Evolutionary conservation across 2,797 vertebrate species (phyloP), one percentile per base, ranked within the genome.

Genomic region (Helarctos malayanus): DNA sequence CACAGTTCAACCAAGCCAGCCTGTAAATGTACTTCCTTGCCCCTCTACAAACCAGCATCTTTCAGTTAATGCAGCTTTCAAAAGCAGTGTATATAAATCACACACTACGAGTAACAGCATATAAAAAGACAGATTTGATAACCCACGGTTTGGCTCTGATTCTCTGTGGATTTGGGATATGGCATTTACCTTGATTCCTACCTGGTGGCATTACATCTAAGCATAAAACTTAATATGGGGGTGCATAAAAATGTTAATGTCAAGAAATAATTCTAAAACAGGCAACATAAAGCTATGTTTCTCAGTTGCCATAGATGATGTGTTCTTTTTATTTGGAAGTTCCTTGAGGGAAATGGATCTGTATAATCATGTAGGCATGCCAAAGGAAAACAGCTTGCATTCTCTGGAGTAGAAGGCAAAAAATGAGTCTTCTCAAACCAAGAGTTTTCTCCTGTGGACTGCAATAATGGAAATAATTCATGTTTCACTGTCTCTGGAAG

Each of bases 231-330:
- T 98, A 98, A 98, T 93, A 86, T 69, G 94, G 91, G 89, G 80
- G 95, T 98, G 96, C 96, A 97, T 98, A 98, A 98, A 98, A 97
- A 97, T 97, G 97, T 98, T 98, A 98, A 98, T 94, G 98, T 97
- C 98, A 96, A 96, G 96, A 98, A 96, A 97, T 98, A 97, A 98
- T 98, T 98, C 98, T 98, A 84, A 98, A 98, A 98, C 92, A 97
- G 98, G 86, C 69, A 93, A 71, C 96, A 95, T 23, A 59, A 96
- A 98, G 97, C 96, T 95, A 86, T 49, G 89, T 73, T 97, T 98
- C 85, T 96, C 35, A 59, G 84, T 98, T 98, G 97, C 81, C 94
- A 97, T 6, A 93, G 95, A 96, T 76, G 73, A 97, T 57, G 25
- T 92, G 93, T 27, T 68, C 76, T 91, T 69, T 98, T 97, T 96